Evolutionary conservation across 2,797 vertebrate genomes (phyloP), one percentile per base, ranked within the genome.

Genomic region (Acanthurus tractus): DNA sequence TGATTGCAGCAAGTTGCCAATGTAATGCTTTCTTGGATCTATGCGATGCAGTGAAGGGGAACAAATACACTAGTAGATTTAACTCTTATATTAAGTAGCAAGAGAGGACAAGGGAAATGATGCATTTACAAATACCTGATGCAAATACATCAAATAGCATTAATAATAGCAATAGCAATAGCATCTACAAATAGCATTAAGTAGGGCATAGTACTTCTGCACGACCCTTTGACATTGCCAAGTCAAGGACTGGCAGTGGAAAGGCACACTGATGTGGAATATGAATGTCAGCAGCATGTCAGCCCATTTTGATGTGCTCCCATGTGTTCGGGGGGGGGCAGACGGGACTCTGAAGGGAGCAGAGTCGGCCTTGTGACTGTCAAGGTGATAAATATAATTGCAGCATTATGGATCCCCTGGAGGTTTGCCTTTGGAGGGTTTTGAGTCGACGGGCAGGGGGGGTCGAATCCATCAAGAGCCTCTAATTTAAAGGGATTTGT

Each of bases 321-420:
- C 79, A 63, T 49, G 54, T 89, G 86, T 81, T 80, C 69, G 69
- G 71, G 53, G 23, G 12, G 48, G 56, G 70, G 63, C n/a, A 23
- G 13, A 45, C 52, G 50, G 73, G 57, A 66, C 70, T 76, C 71
- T 74, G 62, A 55, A 69, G 63, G 64, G 66, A 71, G 77, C 63
- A 50, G 66, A 40, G 78, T 79, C 75, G 80, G 76, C 75, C 81
- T 84, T 86, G 83, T 81, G 76, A 83, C 81, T 87, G 86, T 79
- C 15, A 68, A 90, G 85, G 90, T 92, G 90, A 93, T 94, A 91
- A 93, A 94, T 92, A 91, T 91, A 93, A 93, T 92, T 93, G 88
- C 87, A 83, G 76, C 81, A 75, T 88, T 90, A 88, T 85, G 84
- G 74, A 76, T 86, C 69, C 85, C 90, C 83, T 62, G 50, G 85